Conservation (phyloP, 2,888 invertebrate species). For the Andrena hattorfiana region DNA sequence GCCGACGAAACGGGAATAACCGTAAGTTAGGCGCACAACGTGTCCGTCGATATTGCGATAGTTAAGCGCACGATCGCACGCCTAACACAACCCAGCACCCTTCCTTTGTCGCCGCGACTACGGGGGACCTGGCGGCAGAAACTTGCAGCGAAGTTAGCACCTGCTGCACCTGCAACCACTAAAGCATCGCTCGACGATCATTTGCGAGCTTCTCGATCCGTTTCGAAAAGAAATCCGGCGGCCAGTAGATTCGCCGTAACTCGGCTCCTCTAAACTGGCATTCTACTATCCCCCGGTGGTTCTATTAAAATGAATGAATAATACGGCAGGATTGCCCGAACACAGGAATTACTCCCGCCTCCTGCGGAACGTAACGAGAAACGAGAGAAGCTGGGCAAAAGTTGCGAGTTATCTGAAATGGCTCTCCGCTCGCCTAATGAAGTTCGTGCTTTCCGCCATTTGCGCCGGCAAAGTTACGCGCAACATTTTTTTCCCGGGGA, state of each 20-base stretch:
- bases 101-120: conserved; percentile 45
- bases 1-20: conserved; percentile 65
- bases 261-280: background rate
- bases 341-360: conserved; percentile 18
- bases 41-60: conserved; percentile 72
- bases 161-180: background rate
- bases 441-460: conserved; percentile 55
- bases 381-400: conserved; percentile 7
- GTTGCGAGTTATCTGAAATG: conserved; percentile 30
- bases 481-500: conserved; percentile 7
- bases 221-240: background rate
- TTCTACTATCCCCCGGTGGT: background rate
- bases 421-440: conserved; percentile 44
- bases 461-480: conserved; percentile 41
- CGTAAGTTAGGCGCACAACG: conserved; percentile 64
- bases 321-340: background rate
- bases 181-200: background rate
- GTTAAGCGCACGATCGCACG: conserved; percentile 64
- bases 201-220: background rate
- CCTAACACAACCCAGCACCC: conserved; percentile 53
- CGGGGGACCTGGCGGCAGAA: conserved; percentile 1
- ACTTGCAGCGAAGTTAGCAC: conserved; percentile 27
- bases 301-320: background rate
- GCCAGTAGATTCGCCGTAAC: background rate
- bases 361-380: conserved; percentile 9